These are phyloP conservation scores for Ia io DNA, from an alignment of 2,113 vertebrate genomes.

Conservation along the genomic window DNA sequence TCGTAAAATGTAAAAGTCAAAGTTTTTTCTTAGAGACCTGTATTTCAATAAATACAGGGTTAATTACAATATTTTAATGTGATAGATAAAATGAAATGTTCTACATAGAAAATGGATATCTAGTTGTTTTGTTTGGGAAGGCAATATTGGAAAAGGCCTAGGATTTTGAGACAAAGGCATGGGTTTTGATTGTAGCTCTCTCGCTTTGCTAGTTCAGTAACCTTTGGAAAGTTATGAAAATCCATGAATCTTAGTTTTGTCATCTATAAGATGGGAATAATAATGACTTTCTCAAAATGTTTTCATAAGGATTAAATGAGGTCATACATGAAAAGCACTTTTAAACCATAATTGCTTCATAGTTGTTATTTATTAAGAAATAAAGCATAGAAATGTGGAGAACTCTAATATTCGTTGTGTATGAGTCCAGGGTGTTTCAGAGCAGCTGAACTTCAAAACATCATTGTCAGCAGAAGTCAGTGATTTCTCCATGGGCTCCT, in stretches of 20 bases:
- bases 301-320: neutral
- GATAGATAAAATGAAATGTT: neutral
- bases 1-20: neutral
- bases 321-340: neutral
- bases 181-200: neutral
- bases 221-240: neutral
- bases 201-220: conserved; percentile 34
- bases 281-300: neutral
- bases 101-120: neutral
- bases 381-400: neutral
- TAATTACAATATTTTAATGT: neutral
- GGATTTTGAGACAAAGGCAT: neutral
- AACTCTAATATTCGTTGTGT: neutral
- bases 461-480: neutral
- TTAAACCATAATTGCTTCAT: neutral
- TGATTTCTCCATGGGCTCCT: neutral
- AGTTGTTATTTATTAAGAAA: neutral
- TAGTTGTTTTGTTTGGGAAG: neutral
- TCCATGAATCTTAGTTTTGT: conserved; percentile 40
- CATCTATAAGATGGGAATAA: neutral
- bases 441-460: neutral
- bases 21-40: neutral
- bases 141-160: neutral
- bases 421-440: neutral
- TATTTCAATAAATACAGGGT: neutral